Evolutionary conservation across 2,113 vertebrate species (phyloP).

Genomic region (Sisor rabdophorus): DNA sequence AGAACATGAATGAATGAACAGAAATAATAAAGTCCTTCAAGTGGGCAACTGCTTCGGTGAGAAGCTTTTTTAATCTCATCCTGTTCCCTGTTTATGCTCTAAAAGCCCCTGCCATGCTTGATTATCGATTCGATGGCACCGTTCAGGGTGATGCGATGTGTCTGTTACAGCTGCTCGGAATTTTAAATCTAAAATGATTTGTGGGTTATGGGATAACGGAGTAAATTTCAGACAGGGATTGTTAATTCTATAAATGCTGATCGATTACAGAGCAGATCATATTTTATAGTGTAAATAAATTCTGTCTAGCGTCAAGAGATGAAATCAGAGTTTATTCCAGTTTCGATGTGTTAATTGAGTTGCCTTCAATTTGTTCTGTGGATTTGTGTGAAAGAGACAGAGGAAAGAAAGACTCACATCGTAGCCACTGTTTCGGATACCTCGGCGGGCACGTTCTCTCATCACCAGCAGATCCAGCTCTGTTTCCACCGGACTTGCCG

Average conservation of each 20-base stretch:
- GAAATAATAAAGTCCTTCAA: background rate
- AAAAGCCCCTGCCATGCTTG: background rate
- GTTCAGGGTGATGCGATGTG: background rate
- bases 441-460: conserved; percentile 84
- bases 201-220: background rate
- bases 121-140: background rate
- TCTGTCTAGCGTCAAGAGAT: background rate
- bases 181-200: background rate
- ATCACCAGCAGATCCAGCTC: conserved; percentile 98
- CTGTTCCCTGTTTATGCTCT: background rate
- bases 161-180: background rate
- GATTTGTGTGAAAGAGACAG: background rate
- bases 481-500: conserved; percentile 89
- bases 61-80: conserved; percentile 3
- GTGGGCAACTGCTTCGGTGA: background rate
- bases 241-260: background rate
- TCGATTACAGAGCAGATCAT: background rate
- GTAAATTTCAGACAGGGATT: background rate
- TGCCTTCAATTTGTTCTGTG: background rate
- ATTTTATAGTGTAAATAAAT: background rate
- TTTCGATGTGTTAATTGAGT: background rate
- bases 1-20: no score
- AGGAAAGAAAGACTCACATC: conserved; percentile 75
- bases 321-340: background rate
- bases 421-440: conserved; percentile 94